Conservation (phyloP, 1,140 invertebrate species). For the Cherax destructor region DNA sequence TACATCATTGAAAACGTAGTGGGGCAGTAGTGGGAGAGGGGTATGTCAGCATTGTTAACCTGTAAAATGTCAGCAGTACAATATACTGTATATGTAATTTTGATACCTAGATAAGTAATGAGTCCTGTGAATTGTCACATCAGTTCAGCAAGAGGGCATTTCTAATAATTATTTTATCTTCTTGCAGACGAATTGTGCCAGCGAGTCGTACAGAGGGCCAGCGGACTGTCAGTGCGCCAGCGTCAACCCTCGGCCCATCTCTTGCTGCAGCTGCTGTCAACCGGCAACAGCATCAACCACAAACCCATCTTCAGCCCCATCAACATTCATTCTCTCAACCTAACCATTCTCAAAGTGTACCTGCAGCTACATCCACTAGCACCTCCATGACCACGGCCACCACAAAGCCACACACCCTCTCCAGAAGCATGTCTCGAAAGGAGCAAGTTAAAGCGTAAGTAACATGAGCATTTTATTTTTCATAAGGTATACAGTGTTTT, state of each 20-base stretch:
- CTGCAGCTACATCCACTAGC: slow-evolving; percentile 52
- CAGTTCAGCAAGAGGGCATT: neutral
- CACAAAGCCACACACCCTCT: slow-evolving; percentile 45
- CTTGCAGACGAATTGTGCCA: slow-evolving; percentile 60
- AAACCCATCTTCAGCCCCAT: slow-evolving; percentile 50
- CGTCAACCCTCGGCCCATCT: slow-evolving; percentile 57
- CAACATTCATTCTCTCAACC: slow-evolving; percentile 49
- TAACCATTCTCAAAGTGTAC: slow-evolving; percentile 47
- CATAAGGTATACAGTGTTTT: neutral
- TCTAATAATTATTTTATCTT: neutral
- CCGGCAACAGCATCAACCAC: slow-evolving; percentile 63
- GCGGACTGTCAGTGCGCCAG: slow-evolving; percentile 60
- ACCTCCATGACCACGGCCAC: slow-evolving; percentile 44
- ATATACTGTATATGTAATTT: no score
- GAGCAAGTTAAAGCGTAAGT: slow-evolving; percentile 71
- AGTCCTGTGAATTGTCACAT: neutral
- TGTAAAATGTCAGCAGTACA: no score
- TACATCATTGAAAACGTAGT: no score
- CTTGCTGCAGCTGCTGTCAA: slow-evolving; percentile 61
- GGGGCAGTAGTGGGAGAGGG: no score
- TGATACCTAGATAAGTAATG: no score
- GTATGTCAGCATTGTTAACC: no score
- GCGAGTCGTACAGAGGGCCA: slow-evolving; percentile 56
- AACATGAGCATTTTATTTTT: neutral
- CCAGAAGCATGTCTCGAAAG: slow-evolving; percentile 67